Base-by-base conservation (phyloP, 1,140 invertebrate species). In the Penaeus japonicus region DNA sequence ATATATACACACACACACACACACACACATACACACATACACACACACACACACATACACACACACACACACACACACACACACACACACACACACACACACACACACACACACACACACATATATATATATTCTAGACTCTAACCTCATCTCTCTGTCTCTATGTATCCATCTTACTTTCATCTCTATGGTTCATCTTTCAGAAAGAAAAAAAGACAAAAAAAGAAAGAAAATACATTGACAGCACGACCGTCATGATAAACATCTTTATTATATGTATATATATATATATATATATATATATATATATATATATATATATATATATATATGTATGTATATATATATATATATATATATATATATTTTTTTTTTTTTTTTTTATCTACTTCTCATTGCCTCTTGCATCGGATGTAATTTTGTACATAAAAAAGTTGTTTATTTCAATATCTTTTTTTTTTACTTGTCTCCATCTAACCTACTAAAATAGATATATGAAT, bases 251-350 rank as follows among this genome's bases (percentile, higher is more conserved):
- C n/a, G n/a, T n/a, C n/a, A n/a, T n/a, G n/a, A n/a, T n/a, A n/a
- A n/a, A n/a, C 39, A 32, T 78, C 30, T 78, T 32, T 78, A 78
- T 35, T 65, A 35, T 78, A 78, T 35, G 39, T 1, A 78, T 30
- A 78, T 78, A 78, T 32, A 78, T 78, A 78, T 78, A 78, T 78
- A 78, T 78, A 78, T 78, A 78, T 78, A 32, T 65, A 65, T 65
- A 30, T 77, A 30, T 77, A 27, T 77, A 27, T 77, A 30, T 77
- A 27, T 77, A 77, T 77, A 77, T 77, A 77, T 77, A 77, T 77
- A 77, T 77, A 77, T 77, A 77, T 77, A 77, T 77, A 77, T 77
- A 77, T 77, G 35, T 7, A 77, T 77, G 35, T 77, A 77, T 77
- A 77, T 77, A 77, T 77, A 77, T 77, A 77, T 77, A 77, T 77